A percentile compares a stretch with the other conserved stretches of the same genome.
phyloP scores from a whole-genome alignment of 2,113 vertebrate genomes.

The Odocoileus hemionus region DNA sequence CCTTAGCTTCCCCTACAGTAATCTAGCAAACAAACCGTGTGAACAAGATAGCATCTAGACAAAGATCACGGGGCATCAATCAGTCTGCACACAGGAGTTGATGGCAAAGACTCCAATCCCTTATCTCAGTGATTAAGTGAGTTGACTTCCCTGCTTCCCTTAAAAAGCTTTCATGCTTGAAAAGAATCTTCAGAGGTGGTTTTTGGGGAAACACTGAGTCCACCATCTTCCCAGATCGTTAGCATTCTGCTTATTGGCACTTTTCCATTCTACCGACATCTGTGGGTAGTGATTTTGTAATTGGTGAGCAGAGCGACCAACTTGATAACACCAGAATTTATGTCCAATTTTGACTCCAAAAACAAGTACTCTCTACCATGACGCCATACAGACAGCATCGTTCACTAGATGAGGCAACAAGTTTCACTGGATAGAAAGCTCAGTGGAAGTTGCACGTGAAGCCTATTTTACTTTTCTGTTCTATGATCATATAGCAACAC shows the following conservation, averaged over 20 bases:
- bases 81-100: neutral
- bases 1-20: neutral
- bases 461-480: neutral
- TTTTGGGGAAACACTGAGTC: neutral
- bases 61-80: fast-evolving
- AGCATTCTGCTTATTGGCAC: neutral
- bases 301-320: neutral
- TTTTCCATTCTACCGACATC: neutral
- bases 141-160: neutral
- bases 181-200: neutral
- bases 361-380: neutral
- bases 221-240: neutral
- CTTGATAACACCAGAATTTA: neutral
- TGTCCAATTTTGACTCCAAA: neutral
- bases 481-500: neutral
- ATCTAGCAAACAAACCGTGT: neutral
- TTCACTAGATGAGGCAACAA: neutral
- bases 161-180: neutral
- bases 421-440: neutral
- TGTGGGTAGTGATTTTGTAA: neutral
- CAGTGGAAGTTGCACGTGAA: neutral
- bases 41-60: neutral
- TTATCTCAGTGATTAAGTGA: neutral
- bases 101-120: neutral
- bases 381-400: neutral